Percentiles rank a stretch among this genome's conserved stretches.
phyloP scores from a whole-genome alignment of 2,797 vertebrate genomes.

The Characodon lateralis region DNA sequence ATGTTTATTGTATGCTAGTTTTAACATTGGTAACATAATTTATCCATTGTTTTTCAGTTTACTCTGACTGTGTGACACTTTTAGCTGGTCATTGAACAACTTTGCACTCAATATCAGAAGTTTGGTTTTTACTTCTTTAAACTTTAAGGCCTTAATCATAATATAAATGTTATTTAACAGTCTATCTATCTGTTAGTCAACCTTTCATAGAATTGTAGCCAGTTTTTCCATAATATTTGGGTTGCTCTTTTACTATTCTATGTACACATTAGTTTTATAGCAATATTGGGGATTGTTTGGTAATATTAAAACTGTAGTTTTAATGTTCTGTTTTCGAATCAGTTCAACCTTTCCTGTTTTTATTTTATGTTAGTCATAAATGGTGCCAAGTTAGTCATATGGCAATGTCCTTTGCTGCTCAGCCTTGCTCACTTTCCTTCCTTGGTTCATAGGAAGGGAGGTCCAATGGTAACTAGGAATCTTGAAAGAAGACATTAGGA shows the following conservation, averaged over 20 bases:
- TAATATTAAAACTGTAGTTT: not conserved
- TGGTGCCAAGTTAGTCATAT: conserved; percentile 41
- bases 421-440: conserved; percentile 61
- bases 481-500: conserved; percentile 28
- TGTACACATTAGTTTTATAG: not conserved
- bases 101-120: not conserved
- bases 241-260: not conserved
- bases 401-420: conserved; percentile 7
- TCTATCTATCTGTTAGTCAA: not conserved
- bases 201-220: not conserved
- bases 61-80: not conserved
- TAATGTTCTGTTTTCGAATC: not conserved
- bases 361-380: conserved; percentile 43
- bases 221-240: not conserved
- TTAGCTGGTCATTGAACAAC: not conserved
- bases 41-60: not conserved
- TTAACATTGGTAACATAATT: not conserved
- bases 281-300: not conserved
- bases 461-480: conserved; percentile 28
- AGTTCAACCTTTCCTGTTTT: not conserved
- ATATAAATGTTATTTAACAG: too few species aligned
- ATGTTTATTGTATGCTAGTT: not conserved
- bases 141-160: too few species aligned
- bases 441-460: conserved; percentile 35
- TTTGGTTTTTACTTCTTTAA: not conserved